A percentile compares a stretch with the other conserved stretches of the same genome.
phyloP scores from a whole-genome alignment of 2,888 invertebrate species.

The Ceramica pisi region DNA sequence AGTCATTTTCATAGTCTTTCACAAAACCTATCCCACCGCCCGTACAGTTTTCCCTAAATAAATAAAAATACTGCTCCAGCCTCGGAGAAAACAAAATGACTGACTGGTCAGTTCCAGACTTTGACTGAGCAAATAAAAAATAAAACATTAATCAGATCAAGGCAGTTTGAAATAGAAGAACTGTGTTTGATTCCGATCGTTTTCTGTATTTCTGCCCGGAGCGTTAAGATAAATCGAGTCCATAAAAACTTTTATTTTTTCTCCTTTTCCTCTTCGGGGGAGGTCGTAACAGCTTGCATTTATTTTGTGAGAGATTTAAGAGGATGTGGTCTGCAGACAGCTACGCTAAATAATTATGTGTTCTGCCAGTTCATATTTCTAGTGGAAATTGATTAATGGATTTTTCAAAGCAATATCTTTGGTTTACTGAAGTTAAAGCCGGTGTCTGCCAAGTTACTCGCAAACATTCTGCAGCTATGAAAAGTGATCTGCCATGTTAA shows the following conservation, averaged over 20 bases:
- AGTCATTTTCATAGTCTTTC: too few relatives aligned
- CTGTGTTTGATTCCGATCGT: slow-evolving; percentile 66
- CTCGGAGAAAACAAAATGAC: slow-evolving; percentile 13
- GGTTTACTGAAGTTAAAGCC: slow-evolving; percentile 13
- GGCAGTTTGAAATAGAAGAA: slow-evolving; percentile 66
- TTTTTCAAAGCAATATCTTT: slow-evolving; percentile 35
- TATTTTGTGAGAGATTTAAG: slow-evolving; percentile 79
- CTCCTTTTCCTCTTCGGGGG: slow-evolving; percentile 59
- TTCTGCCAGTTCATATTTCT: slow-evolving; percentile 48
- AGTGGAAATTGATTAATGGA: slow-evolving; percentile 25
- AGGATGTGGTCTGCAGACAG: slow-evolving; percentile 59
- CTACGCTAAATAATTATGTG: slow-evolving; percentile 51
- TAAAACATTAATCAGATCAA: slow-evolving; percentile 47
- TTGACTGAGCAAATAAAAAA: slow-evolving; percentile 48
- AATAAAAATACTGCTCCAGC: not conserved
- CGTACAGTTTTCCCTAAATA: not conserved
- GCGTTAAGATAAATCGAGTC: slow-evolving; percentile 78
- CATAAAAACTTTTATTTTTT: slow-evolving; percentile 79
- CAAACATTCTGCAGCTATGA: not conserved
- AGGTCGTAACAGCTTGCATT: slow-evolving; percentile 81
- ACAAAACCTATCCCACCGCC: not conserved
- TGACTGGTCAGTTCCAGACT: slow-evolving; percentile 29
- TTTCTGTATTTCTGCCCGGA: slow-evolving; percentile 70
- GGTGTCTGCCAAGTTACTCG: not conserved
- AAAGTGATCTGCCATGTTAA: not conserved